A percentile compares a stretch with the other conserved stretches of the same genome.
These are phyloP conservation scores for Pyrgilauda ruficollis DNA, from an alignment of 2,113 vertebrate species.

Conservation along the genomic window DNA sequence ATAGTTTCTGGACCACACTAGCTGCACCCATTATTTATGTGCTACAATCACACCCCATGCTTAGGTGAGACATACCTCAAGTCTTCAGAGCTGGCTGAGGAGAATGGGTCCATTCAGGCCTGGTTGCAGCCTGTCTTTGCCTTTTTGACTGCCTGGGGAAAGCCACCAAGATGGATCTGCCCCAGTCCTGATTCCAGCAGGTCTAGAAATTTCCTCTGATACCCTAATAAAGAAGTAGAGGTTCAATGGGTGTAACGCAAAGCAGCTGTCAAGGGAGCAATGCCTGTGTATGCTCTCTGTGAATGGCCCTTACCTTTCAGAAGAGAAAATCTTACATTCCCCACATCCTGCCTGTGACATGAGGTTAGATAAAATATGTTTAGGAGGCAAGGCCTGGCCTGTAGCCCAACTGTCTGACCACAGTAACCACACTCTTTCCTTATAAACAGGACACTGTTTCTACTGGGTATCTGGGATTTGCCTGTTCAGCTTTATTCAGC, in stretches of 20 bases:
- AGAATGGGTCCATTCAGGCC: neutral
- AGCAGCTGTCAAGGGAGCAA: neutral
- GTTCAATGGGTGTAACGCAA: neutral
- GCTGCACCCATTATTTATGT: neutral
- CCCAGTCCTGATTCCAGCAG: neutral
- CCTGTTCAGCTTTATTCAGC: conserved; percentile 17
- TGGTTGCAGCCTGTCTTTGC: neutral
- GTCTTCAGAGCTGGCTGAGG: neutral
- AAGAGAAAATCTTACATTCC: conserved; percentile 1
- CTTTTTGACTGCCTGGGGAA: neutral
- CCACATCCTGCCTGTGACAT: conserved; percentile 31
- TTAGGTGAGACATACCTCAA: neutral
- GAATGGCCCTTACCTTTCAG: neutral
- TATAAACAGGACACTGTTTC: conserved; percentile 42
- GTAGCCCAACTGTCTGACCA: conserved; percentile 27
- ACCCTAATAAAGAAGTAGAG: neutral
- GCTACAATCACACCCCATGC: fast-evolving
- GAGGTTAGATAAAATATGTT: conserved; percentile 38
- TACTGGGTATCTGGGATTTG: conserved; percentile 32
- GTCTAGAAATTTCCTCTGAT: neutral
- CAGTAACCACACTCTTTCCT: conserved; percentile 22
- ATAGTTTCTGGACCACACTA: neutral
- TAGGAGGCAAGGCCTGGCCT: conserved; percentile 45
- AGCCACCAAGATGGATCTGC: neutral
- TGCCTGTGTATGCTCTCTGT: neutral